phyloP scores from a whole-genome alignment of 2,797 vertebrate species.

The Eulemur albifrons region DNA sequence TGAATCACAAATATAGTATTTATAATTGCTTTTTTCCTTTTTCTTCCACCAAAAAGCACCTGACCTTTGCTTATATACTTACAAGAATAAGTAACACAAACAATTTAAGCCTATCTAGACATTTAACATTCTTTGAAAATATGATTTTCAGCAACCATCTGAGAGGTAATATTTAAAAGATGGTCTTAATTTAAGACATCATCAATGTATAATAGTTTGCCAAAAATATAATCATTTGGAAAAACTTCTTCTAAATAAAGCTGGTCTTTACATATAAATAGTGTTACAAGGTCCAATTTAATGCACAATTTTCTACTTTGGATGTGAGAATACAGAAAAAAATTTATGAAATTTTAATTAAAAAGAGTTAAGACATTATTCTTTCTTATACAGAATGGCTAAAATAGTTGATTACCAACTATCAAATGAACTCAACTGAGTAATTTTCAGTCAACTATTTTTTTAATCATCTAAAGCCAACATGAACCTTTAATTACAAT shows the following conservation, averaged over 20 bases:
- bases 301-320: neutral
- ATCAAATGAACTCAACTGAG: neutral
- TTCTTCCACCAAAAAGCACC: neutral
- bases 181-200: neutral
- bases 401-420: neutral
- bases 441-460: neutral
- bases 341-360: neutral
- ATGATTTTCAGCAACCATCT: neutral
- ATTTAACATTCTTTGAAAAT: neutral
- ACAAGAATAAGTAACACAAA: neutral
- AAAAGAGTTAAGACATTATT: neutral
- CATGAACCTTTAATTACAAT: neutral
- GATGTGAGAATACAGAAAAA: neutral
- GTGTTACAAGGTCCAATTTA: neutral
- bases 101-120: neutral
- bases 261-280: neutral
- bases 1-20: neutral
- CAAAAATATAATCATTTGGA: slow-evolving; percentile 18
- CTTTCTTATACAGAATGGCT: neutral
- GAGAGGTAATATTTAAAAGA: neutral
- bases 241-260: slow-evolving; percentile 22
- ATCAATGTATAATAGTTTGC: neutral
- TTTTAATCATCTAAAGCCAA: neutral
- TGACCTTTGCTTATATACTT: neutral
- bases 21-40: neutral